A percentile compares a stretch with the other conserved stretches of the same genome.
phyloP scores from a whole-genome alignment of 2,888 invertebrate species.

The Laothoe populi region DNA sequence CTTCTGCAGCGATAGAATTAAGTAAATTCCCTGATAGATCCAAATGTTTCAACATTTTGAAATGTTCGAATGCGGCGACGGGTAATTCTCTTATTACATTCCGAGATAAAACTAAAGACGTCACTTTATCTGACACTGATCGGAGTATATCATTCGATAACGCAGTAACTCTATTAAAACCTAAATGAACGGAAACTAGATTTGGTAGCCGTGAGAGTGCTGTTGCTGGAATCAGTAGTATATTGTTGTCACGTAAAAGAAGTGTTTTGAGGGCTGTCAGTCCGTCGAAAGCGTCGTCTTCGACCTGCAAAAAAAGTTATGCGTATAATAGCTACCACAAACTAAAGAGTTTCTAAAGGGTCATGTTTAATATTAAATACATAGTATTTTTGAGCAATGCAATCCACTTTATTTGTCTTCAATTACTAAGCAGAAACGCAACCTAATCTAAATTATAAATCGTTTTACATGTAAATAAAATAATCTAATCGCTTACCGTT shows the following conservation, averaged over 20 bases:
- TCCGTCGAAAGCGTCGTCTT: slow-evolving; percentile 95
- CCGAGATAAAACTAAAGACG: slow-evolving; percentile 90
- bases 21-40: slow-evolving; percentile 93
- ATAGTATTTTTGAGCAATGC: no score
- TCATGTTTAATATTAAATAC: no score
- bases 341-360: no score
- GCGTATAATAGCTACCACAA: no score
- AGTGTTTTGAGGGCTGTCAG: slow-evolving; percentile 90
- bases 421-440: no score
- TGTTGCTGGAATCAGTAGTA: slow-evolving; percentile 92
- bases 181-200: slow-evolving; percentile 89
- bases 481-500: slow-evolving; percentile 86
- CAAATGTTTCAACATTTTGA: slow-evolving; percentile 88
- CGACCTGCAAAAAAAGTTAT: slow-evolving; percentile 89
- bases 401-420: no score
- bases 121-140: slow-evolving; percentile 89
- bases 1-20: slow-evolving; percentile 88
- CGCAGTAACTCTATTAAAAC: slow-evolving; percentile 94
- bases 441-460: no score
- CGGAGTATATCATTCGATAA: slow-evolving; percentile 91
- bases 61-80: slow-evolving; percentile 90
- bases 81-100: slow-evolving; percentile 95
- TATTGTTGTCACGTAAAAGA: slow-evolving; percentile 94
- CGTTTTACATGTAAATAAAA: neutral
- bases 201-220: slow-evolving; percentile 92